Conservation (phyloP, 1,140 invertebrate species). For the Anastrepha ludens region DNA sequence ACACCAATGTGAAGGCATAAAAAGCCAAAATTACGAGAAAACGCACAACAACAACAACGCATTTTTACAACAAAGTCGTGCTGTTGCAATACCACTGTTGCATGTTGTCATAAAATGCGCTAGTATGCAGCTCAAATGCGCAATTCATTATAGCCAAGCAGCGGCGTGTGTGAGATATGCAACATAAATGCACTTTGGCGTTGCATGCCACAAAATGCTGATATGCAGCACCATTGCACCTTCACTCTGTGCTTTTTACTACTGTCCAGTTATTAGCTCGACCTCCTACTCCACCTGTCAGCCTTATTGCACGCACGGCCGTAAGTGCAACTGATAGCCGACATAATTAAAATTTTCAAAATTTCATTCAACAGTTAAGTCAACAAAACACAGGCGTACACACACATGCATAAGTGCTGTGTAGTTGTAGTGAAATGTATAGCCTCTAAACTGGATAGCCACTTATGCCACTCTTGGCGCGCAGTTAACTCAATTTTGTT, state of each 20-base stretch:
- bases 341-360: slow-evolving; percentile 71
- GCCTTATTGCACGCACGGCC: neutral
- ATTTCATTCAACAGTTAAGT: slow-evolving; percentile 53
- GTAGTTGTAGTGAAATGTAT: slow-evolving; percentile 40
- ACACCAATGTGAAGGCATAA: neutral
- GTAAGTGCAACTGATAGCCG: slow-evolving; percentile 65
- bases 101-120: neutral
- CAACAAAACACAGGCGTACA: slow-evolving; percentile 21
- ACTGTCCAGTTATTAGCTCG: neutral
- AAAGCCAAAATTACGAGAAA: neutral
- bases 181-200: slow-evolving; percentile 68
- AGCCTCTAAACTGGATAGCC: slow-evolving; percentile 43
- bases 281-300: neutral
- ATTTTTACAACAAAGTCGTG: neutral
- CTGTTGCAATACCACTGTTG: neutral
- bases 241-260: neutral
- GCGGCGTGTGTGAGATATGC: slow-evolving; percentile 55
- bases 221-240: neutral
- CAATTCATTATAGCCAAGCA: neutral
- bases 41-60: neutral
- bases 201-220: slow-evolving; percentile 37
- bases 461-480: slow-evolving; percentile 28
- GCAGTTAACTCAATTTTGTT: slow-evolving; percentile 53
- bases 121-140: neutral
- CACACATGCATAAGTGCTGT: neutral